Evolutionary conservation across 1,140 invertebrate genomes (phyloP), one percentile per base, ranked within the genome.

Genomic region (Andrena cerasifolii): DNA sequence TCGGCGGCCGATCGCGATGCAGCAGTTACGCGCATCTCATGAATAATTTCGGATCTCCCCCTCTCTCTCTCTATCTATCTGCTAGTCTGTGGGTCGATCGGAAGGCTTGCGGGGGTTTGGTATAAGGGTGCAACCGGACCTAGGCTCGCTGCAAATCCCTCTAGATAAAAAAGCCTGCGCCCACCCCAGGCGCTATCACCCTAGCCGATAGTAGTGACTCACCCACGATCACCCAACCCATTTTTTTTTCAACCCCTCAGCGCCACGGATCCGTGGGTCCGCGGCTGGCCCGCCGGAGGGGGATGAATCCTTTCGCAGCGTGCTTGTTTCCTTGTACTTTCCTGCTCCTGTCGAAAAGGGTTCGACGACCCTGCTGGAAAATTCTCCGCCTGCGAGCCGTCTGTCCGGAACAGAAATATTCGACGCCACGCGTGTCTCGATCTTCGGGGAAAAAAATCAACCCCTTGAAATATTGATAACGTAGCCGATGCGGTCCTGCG

Each of bases 91-190:
- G 84, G 87, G 87, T 89, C 87, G 89, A 89, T 89, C 54, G 68
- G 51, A 79, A 45, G 58, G 73, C 67, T 72, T 51, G 82, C 84
- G 83, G 79, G n/a, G 80, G 83, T 79, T 79, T 79, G 78, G 72
- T 73, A 82, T 54, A 82, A 82, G 86, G 89, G 87, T 90, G 89
- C 87, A 90, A 87, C 88, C 87, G 90, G 89, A 91, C 90, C 85
- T 83, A 86, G 84, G 77, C 85, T 82, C 83, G 87, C 87, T 89
- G 86, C 85, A 90, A 91, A 91, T 91, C 89, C 89, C 89, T 89
- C 84, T 90, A 91, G 90, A 91, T 91, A 91, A 91, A 91, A n/a
- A 91, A 91, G 87, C 88, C 83, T 84, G 88, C 82, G 70, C 82
- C 81, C 82, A 88, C 86, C 87, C 87, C 80, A 85, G 80, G 83